Evolutionary conservation across 2,797 vertebrate species (phyloP).

Genomic region (Zenarchopterus dispar): DNA sequence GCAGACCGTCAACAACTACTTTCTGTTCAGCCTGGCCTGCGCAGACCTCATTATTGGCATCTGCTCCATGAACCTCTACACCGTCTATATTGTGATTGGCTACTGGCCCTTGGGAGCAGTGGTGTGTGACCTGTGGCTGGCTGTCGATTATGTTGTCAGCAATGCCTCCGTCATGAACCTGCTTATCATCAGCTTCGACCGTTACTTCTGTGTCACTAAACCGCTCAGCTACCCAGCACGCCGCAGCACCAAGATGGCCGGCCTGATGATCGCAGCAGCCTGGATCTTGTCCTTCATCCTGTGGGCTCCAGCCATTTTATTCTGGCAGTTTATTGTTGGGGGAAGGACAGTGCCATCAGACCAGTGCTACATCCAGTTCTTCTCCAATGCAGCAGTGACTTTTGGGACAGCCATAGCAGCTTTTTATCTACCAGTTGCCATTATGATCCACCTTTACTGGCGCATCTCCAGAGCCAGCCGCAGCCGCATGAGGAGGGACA

Average conservation of each 20-base stretch:
- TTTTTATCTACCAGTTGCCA: conserved; percentile 96
- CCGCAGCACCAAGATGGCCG: conserved; percentile 95
- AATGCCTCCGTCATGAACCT: conserved; percentile 98
- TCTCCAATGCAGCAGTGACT: conserved; percentile 93
- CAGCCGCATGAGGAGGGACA: conserved; percentile 84
- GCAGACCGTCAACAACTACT: conserved; percentile 98
- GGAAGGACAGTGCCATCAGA: conserved; percentile 85
- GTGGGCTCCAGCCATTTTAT: conserved; percentile 96
- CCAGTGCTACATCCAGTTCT: conserved; percentile 95
- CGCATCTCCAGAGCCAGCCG: conserved; percentile 95
- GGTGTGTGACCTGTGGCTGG: conserved; percentile 96
- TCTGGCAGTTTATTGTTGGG: conserved; percentile 96
- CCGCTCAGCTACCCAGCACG: conserved; percentile 93
- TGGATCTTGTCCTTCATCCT: conserved; percentile 96
- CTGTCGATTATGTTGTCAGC: conserved; percentile 96
- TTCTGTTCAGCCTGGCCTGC: conserved; percentile 97
- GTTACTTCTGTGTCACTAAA: conserved; percentile 99
- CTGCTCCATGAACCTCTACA: conserved; percentile 98
- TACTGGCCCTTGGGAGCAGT: conserved; percentile 94
- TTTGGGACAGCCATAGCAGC: conserved; percentile 96
- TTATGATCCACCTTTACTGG: conserved; percentile 96
- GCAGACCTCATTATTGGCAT: conserved; percentile 95
- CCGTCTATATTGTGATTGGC: conserved; percentile 93
- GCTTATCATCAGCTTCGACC: conserved; percentile 97
- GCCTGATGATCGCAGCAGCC: conserved; percentile 94